These are phyloP conservation scores for Ctenopoma kingsleyae DNA, from an alignment of 2,797 vertebrate genomes.

Conservation along the genomic window DNA sequence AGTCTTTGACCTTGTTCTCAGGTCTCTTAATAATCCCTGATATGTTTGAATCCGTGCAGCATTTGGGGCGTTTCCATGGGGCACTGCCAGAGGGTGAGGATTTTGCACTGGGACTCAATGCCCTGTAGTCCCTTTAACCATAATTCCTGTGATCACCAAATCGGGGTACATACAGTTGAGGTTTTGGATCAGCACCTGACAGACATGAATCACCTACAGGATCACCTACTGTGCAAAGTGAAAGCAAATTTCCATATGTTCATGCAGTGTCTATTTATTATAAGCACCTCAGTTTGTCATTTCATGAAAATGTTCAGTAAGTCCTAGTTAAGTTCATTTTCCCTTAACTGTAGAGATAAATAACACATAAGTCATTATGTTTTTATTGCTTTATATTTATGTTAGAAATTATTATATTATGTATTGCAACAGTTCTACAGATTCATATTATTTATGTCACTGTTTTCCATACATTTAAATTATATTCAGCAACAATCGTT, in stretches of 20 bases:
- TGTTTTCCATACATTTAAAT: conserved; percentile 12
- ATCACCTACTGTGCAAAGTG: background rate
- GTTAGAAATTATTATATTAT: no score
- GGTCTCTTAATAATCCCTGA: conserved; percentile 83
- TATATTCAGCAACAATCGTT: background rate
- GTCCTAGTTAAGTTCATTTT: background rate
- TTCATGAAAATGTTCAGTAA: conserved; percentile 16
- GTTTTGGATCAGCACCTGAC: conserved; percentile 39
- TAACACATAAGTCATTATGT: background rate
- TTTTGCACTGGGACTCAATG: conserved; percentile 45
- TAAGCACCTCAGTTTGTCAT: conserved; percentile 15
- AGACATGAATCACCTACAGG: conserved; percentile 22
- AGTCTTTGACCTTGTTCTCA: conserved; percentile 88
- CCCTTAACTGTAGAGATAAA: background rate
- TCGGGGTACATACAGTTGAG: conserved; percentile 30
- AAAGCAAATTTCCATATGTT: conserved; percentile 14
- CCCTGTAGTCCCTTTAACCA: conserved; percentile 47
- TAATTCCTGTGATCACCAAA: conserved; percentile 60
- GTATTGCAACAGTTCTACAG: conserved; percentile 1
- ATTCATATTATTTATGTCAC: conserved; percentile 3
- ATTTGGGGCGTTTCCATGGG: conserved; percentile 64
- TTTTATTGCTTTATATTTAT: conserved; percentile 5
- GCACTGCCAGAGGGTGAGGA: conserved; percentile 58
- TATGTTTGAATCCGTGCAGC: conserved; percentile 67
- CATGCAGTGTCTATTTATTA: conserved; percentile 3